Base-by-base conservation (phyloP, 2,888 invertebrate species). In the Drosophila nr. fundita region DNA sequence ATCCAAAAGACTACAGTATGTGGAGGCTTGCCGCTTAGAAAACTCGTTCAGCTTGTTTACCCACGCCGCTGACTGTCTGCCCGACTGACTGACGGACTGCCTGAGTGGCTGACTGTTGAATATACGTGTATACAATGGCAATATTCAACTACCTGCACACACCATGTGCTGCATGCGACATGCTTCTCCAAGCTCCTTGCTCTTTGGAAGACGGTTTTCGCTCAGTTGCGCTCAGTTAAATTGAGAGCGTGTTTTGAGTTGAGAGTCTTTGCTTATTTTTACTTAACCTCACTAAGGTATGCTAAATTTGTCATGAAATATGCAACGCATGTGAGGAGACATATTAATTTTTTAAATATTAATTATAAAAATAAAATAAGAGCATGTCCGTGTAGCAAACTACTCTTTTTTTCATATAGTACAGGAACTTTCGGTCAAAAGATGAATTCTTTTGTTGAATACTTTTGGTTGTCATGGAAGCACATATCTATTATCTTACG, bases 11-110 rank as follows among this genome's bases (percentile, higher is more conserved):
- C 71, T 61, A 69, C 69, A 68, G 57, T 63, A 75, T 79, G 72
- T 68, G 62, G 50, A 73, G 60, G 50, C 55, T 29, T 63, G 60
- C 60, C 70, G 62, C 61, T 54, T 54, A 62, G 54, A 53, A 86
- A 84, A 84, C 88, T 81, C 67, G 84, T 88, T 84, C 80, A 67
- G 83, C 83, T 87, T 73, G 88, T 88, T 84, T 85, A 73, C 73
- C 83, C 83, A 83, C 73, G 83, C 83, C 68, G 48, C 65, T 55
- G 66, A 45, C 40, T 42, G 55, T 32, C 50, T 53, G 61, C 29
- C 60, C 42, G 30, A 50, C 60, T n/a, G 60, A 38, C 74, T 50
- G 50, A 32, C 58, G 40, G 48, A 32, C 60, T 18, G 67, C 4
- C 61, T 24, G 38, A 59, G 68, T 30, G 52, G n/a, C 58, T 21